Percentiles rank a stretch among this genome's conserved stretches.
Conservation (phyloP, 2,797 vertebrate genomes). For the Streptopelia turtur region DNA sequence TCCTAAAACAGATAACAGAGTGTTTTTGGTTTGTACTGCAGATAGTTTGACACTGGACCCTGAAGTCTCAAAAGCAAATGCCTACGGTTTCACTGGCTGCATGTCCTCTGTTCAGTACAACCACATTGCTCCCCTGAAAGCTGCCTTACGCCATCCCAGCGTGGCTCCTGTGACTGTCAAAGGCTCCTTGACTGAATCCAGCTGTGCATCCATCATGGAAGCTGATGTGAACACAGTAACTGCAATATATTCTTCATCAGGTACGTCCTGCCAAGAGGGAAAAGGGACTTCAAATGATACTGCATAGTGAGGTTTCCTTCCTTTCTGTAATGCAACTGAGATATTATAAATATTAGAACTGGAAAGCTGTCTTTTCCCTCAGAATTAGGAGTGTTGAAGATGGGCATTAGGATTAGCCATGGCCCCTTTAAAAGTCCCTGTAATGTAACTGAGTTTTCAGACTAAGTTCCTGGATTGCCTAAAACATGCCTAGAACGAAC, state of each 20-base stretch:
- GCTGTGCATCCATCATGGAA: constrained; percentile 80
- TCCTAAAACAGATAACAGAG: not conserved
- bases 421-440: not conserved
- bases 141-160: constrained; percentile 87
- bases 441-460: not conserved
- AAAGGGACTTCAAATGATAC: not conserved
- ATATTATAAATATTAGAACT: not conserved
- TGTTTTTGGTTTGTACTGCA: constrained; percentile 58
- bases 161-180: constrained; percentile 84
- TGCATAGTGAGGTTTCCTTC: not conserved
- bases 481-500: not conserved
- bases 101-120: constrained; percentile 95
- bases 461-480: not conserved
- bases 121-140: constrained; percentile 90
- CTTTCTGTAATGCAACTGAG: not conserved
- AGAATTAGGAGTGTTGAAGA: not conserved
- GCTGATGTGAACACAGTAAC: constrained; percentile 82
- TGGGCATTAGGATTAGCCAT: not conserved
- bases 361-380: not conserved
- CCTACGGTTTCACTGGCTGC: constrained; percentile 90
- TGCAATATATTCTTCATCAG: constrained; percentile 87
- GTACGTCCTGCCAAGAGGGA: constrained; percentile 67
- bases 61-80: constrained; percentile 85
- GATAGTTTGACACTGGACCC: constrained; percentile 81
- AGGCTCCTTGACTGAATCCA: constrained; percentile 86